These are phyloP conservation scores for Cyaniris semiargus DNA, from an alignment of 2,888 invertebrate species.

Conservation along the genomic window DNA sequence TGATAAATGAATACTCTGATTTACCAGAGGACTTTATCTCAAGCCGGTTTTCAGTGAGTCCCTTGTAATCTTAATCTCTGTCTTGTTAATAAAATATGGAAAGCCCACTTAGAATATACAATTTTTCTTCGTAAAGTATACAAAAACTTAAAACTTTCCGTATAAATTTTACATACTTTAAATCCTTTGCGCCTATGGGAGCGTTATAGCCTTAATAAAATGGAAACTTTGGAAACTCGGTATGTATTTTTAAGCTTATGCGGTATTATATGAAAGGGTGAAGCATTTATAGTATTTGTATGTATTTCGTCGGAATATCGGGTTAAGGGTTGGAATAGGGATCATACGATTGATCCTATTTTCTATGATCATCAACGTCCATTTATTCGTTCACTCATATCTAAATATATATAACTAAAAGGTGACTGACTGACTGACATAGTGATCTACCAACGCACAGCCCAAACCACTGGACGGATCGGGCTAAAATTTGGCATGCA, in stretches of 20 bases:
- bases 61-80: too few relatives aligned
- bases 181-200: background rate
- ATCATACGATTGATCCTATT: background rate
- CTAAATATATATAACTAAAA: too few relatives aligned
- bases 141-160: conserved; percentile 1
- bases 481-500: too few relatives aligned
- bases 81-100: background rate
- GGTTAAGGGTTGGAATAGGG: background rate
- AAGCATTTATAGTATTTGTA: background rate
- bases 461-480: too few relatives aligned
- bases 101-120: background rate
- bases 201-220: conserved; percentile 4
- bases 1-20: too few relatives aligned
- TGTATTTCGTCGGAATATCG: background rate
- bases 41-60: too few relatives aligned
- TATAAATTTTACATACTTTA: conserved; percentile 14
- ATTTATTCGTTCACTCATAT: too few relatives aligned
- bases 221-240: background rate
- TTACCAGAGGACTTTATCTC: too few relatives aligned
- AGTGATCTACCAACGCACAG: too few relatives aligned
- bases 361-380: too few relatives aligned
- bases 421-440: too few relatives aligned
- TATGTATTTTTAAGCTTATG: conserved; percentile 24
- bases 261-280: background rate
- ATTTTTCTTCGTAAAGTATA: background rate